These are phyloP conservation scores for Stegophylla sp. DNA, from an alignment of 2,888 invertebrate genomes.

Conservation along the genomic window DNA sequence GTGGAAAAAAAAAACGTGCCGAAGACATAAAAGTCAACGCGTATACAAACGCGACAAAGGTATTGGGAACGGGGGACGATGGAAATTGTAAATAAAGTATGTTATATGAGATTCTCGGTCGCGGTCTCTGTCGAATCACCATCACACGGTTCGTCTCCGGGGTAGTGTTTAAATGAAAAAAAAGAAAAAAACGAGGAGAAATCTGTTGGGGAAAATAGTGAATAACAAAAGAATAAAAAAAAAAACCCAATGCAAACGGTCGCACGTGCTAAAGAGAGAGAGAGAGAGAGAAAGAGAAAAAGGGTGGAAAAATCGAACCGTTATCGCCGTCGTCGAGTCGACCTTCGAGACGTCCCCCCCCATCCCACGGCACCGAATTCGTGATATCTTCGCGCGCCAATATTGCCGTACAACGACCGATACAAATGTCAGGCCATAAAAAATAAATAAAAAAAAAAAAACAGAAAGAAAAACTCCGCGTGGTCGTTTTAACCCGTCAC, in stretches of 20 bases:
- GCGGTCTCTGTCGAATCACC: neutral
- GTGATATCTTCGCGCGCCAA: too few species aligned
- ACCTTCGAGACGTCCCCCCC: neutral
- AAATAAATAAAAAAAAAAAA: too few species aligned
- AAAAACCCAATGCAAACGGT: slow-evolving; percentile 18
- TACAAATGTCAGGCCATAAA: slow-evolving; percentile 35
- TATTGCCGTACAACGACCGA: slow-evolving; percentile 26
- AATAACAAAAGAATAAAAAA: neutral
- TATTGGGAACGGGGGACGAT: neutral
- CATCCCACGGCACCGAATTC: slow-evolving; percentile 3
- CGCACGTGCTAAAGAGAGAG: neutral
- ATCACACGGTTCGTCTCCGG: neutral
- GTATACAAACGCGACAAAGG: too few species aligned
- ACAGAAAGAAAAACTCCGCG: neutral
- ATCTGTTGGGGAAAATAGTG: slow-evolving; percentile 11
- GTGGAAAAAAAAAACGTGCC: neutral
- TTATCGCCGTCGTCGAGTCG: slow-evolving; percentile 19
- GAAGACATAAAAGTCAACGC: slow-evolving; percentile 4
- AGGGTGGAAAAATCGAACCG: neutral
- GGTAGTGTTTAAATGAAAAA: neutral
- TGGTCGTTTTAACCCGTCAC: neutral
- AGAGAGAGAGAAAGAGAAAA: neutral
- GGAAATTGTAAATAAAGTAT: slow-evolving; percentile 8
- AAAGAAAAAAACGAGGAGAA: slow-evolving; percentile 8
- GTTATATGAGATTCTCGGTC: neutral